Percentiles rank a stretch among this genome's conserved stretches.
phyloP scores from a whole-genome alignment of 2,113 vertebrate species.

The Anser cygnoides region DNA sequence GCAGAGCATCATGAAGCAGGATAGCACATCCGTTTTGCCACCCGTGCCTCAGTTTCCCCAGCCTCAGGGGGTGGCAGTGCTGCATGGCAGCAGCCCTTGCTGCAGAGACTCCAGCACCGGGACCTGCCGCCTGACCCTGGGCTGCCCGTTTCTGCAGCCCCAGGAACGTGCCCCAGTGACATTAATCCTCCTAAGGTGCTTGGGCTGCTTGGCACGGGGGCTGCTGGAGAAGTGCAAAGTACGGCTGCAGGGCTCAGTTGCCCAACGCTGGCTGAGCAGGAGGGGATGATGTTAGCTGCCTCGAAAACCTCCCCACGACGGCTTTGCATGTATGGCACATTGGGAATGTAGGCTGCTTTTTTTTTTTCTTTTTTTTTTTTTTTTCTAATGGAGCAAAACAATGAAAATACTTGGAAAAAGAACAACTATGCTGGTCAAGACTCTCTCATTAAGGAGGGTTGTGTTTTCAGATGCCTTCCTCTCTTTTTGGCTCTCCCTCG shows the following conservation, averaged over 20 bases:
- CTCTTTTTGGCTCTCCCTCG: neutral
- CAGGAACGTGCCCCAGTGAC: fast-evolving
- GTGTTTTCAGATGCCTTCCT: neutral
- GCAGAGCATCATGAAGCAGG: fast-evolving
- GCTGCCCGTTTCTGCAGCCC: neutral
- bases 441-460: neutral
- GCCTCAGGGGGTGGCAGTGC: fast-evolving
- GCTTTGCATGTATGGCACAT: neutral
- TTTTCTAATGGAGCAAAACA: neutral
- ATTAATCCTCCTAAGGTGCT: neutral
- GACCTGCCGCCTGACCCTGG: neutral
- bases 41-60: neutral
- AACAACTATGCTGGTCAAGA: neutral
- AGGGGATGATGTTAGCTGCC: neutral
- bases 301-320: fast-evolving
- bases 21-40: too few relatives aligned
- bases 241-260: neutral
- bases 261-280: neutral
- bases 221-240: neutral
- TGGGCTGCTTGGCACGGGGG: neutral
- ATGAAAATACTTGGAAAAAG: conserved; percentile 5
- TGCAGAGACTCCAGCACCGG: fast-evolving
- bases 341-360: neutral
- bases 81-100: neutral
- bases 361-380: neutral